Evolutionary conservation across 2,797 vertebrate species (phyloP).

Genomic region (Hydrophis major): DNA sequence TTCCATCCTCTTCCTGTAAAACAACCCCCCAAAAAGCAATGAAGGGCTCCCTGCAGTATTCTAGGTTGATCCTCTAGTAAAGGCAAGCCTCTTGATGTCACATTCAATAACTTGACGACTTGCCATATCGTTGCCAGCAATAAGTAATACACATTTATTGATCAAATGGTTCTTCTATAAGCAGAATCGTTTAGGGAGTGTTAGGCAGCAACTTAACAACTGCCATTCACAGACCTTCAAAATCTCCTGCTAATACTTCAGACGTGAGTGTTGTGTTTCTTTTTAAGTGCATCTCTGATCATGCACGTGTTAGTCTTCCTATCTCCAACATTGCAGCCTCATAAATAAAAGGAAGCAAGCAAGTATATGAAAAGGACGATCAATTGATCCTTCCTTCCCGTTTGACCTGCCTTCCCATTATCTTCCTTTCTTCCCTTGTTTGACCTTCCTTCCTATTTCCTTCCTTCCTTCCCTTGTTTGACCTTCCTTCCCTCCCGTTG

Average conservation of each 20-base stretch:
- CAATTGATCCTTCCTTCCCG: not conserved
- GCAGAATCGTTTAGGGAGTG: not conserved
- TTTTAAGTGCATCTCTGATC: not conserved
- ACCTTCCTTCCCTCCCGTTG: too few species aligned
- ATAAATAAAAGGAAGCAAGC: not conserved
- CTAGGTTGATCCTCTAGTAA: conserved; percentile 16
- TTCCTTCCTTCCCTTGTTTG: too few species aligned
- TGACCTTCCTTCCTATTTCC: too few species aligned
- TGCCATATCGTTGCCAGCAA: conserved; percentile 36
- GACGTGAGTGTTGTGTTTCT: not conserved
- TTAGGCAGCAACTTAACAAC: not conserved
- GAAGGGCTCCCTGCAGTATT: not conserved
- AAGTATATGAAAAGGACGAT: not conserved
- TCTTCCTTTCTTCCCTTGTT: too few species aligned
- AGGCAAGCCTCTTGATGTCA: conserved; percentile 32
- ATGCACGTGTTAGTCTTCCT: rapidly evolving
- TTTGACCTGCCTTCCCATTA: too few species aligned
- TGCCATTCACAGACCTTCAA: not conserved
- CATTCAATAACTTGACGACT: conserved; percentile 15
- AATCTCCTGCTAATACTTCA: not conserved
- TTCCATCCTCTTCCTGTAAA: not conserved
- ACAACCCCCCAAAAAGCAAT: not conserved
- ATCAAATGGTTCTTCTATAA: conserved; percentile 22
- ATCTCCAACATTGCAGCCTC: not conserved
- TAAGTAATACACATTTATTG: conserved; percentile 49